Evolutionary conservation across 2,113 vertebrate species (phyloP), one percentile per base, ranked within the genome.

Genomic region (Osmerus eperlanus): DNA sequence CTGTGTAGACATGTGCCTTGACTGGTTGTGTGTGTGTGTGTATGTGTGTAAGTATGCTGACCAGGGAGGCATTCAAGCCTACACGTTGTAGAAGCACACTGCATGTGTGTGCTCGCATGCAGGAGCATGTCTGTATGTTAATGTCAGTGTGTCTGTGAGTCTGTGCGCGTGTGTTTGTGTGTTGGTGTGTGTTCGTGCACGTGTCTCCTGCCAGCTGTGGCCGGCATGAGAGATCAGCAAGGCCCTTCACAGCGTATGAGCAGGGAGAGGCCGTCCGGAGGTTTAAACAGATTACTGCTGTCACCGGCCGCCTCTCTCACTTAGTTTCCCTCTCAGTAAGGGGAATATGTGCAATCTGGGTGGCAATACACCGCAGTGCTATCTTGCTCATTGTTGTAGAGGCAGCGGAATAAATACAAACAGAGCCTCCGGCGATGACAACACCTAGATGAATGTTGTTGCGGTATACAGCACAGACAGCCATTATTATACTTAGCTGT

Each of bases 261-360:
- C 55, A 73, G 59, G 61, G 70, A 69, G 56, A 59, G 51, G 62
- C 70, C 71, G 73, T 76, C 70, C 77, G 68, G 54, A 63, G 67
- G 69, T 54, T 62, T 71, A 68, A 74, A 78, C 73, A 73, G 77
- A 82, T 82, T 80, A 80, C 78, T 73, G 56, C 68, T 71, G 76
- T 81, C 79, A 76, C 68, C 58, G 65, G 58, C 79, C 52, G 73
- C 71, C 73, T 69, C 65, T 68, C 60, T 70, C 25, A 70, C 78
- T 83, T 78, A 73, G 68, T 64, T 15, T 21, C 41, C 19, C 65
- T 68, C 68, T 78, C 76, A 75, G 69, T 28, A 23, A 62, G 12
- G 51, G 23, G 70, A 76, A 78, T 76, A 61, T 70, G 69, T 52
- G 47, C 66, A 60, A 16, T 70, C 64, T 73, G 70, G 62, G 63